Evolutionary conservation across 2,113 vertebrate species (phyloP).

Genomic region (Puffinus mauretanicus): DNA sequence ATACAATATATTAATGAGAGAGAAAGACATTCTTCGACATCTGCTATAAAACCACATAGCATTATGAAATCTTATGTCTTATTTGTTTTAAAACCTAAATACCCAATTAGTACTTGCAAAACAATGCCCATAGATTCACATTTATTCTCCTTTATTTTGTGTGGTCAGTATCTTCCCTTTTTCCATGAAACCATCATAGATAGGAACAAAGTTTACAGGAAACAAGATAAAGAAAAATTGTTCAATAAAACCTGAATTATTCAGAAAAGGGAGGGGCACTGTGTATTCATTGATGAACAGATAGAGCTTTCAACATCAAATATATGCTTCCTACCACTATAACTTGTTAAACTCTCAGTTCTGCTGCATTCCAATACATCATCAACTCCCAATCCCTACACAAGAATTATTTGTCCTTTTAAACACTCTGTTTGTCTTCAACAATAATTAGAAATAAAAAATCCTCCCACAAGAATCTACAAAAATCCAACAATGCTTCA

Average conservation of each 20-base stretch:
- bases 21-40: not conserved
- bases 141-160: not conserved
- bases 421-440: not conserved
- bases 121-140: not conserved
- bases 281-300: not conserved
- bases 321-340: not conserved
- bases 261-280: not conserved
- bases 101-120: not conserved
- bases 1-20: not conserved
- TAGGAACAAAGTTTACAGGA: not conserved
- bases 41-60: not conserved
- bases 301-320: not conserved
- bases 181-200: not conserved
- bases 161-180: not conserved
- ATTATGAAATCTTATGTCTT: not conserved
- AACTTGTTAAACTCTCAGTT: not conserved
- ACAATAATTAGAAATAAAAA: not conserved
- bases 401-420: not conserved
- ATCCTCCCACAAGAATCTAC: not conserved
- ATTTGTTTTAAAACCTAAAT: not conserved
- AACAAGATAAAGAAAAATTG: not conserved
- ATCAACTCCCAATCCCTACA: not conserved
- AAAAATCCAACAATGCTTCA: not conserved
- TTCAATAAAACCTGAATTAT: not conserved
- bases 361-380: not conserved